These are phyloP conservation scores for Caradrina kadenii DNA, from an alignment of 2,888 invertebrate species.

Conservation along the genomic window DNA sequence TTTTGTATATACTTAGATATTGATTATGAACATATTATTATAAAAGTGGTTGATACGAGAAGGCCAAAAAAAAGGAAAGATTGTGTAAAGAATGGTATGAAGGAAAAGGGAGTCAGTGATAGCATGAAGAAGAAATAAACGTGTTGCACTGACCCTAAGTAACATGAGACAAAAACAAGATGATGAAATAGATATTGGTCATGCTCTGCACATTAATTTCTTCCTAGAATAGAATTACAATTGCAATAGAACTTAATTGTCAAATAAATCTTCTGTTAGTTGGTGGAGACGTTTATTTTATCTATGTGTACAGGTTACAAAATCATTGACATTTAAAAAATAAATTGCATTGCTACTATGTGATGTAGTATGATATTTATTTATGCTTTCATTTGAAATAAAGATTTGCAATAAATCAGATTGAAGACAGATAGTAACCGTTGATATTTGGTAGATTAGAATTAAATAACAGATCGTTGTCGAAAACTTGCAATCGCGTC, in stretches of 20 bases:
- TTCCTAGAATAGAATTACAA: not conserved
- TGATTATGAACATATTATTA: no score
- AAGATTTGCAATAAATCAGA: slow-evolving; percentile 20
- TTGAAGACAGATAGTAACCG: slow-evolving; percentile 9
- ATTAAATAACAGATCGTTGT: not conserved
- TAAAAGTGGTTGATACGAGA: no score
- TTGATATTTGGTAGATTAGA: slow-evolving; percentile 17
- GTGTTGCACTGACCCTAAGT: no score
- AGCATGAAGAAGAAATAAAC: no score
- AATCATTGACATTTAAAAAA: slow-evolving; percentile 36
- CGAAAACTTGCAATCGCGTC: not conserved
- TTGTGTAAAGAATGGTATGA: no score
- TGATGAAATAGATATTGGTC: no score
- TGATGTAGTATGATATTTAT: slow-evolving; percentile 20
- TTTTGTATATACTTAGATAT: no score
- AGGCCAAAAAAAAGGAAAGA: no score
- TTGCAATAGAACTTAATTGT: not conserved
- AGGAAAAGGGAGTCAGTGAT: no score
- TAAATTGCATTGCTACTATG: slow-evolving; percentile 19
- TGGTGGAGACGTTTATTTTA: slow-evolving; percentile 21
- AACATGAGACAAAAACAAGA: no score
- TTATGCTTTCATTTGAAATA: not conserved
- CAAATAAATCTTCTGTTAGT: slow-evolving; percentile 14
- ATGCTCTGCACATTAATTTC: no score
- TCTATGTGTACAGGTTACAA: slow-evolving; percentile 18